phyloP scores from a whole-genome alignment of 2,113 vertebrate species.

The Urocitellus parryii region DNA sequence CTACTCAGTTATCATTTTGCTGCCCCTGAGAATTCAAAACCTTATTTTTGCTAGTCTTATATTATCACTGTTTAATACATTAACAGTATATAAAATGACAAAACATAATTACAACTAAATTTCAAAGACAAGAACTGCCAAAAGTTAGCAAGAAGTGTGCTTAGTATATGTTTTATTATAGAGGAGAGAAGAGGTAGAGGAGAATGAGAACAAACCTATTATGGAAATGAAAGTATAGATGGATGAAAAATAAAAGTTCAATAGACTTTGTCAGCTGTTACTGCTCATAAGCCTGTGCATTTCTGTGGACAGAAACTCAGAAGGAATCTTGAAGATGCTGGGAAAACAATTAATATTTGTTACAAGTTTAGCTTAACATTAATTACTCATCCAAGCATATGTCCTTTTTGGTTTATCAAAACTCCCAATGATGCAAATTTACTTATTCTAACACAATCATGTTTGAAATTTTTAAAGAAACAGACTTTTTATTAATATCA shows the following conservation, averaged over 20 bases:
- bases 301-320: neutral
- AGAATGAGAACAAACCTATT: neutral
- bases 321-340: neutral
- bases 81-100: neutral
- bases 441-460: neutral
- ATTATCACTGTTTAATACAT: slow-evolving; percentile 38
- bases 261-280: neutral
- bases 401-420: neutral
- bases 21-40: neutral
- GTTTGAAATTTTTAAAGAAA: neutral
- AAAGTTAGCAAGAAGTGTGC: neutral
- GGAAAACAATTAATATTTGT: neutral
- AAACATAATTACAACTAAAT: neutral
- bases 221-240: neutral
- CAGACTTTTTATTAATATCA: neutral
- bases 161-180: neutral
- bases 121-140: neutral
- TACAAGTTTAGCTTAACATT: neutral
- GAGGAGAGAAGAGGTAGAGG: neutral
- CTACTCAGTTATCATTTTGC: neutral
- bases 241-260: neutral
- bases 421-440: neutral
- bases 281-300: neutral
- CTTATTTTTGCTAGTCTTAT: neutral
- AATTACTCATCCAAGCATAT: neutral